Base-by-base conservation (phyloP, 2,113 vertebrate species). In the Alectura lathami region DNA sequence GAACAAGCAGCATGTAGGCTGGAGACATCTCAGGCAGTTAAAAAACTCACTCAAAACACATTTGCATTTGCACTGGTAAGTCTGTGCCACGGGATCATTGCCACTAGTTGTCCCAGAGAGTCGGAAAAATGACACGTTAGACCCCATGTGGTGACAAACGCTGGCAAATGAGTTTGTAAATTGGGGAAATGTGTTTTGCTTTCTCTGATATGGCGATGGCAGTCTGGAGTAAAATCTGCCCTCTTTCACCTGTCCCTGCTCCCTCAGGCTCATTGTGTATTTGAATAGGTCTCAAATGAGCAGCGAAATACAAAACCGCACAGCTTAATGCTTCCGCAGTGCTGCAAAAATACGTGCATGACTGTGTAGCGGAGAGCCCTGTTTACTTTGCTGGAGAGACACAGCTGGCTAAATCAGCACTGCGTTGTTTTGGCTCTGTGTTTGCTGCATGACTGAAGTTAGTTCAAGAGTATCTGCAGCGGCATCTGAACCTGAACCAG, bases 61-160 rank as follows among this genome's bases (percentile, higher is more conserved):
- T 80, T 89, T 66, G 57, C 11, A 20, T 69, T 59, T 70, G 3
- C 6, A 1, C 48, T 76, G 18, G 27, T 73, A 36, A 83, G 50
- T 67, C 42, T 53, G 48, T 6, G 8, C 32, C 7, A 3, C 0
- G 3, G 51, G 45, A 45, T 68, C 60, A 50, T 14, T 7, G 12
- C 42, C 30, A 20, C 6, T 62, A 22, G 38, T 79, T 70, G 30
- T 91, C 27, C 62, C 40, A 11, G 26, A n/a, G 48, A 77, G 12
- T n/a, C n/a, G 24, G 24, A 66, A 69, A 64, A 78, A 47, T 21
- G 38, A 38, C 10, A 2, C 69, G 82, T 79, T 38, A 36, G 17
- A 62, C 13, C 8, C n/a, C 0, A 0, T 2, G 1, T 9, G 13
- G n/a, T 85, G 73, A 82, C 66, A 43, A 79, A 66, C 0, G 0